Base-by-base conservation (phyloP, 1,140 invertebrate species). In the Neoseiulus cucumeris region DNA sequence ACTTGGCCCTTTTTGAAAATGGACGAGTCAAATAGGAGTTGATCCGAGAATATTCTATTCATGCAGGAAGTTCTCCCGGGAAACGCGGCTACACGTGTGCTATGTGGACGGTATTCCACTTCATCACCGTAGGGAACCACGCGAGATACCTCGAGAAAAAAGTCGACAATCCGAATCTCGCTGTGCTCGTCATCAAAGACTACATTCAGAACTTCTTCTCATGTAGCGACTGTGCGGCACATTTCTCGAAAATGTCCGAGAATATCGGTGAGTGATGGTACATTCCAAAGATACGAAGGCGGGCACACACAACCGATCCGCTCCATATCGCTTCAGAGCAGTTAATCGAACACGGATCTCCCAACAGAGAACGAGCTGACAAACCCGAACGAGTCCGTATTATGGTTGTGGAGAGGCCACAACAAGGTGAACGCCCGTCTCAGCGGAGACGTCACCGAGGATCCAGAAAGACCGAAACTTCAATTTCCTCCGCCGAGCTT, bases 371-470 rank as follows among this genome's bases (percentile, higher is more conserved):
- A 80, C 68, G 80, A 84, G 67, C 83, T 92, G 0, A 76, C 78
- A 25, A 81, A 79, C 45, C 79, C 81, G 67, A 80, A 87, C 64
- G 86, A 90, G 51, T 81, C 84, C 20, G 82, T 96, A 0, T 71
- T 97, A 7, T 98, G 92, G 91, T 75, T 98, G 1, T 99, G 95
- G 95, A 79, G 80, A 65, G 86, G 89, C 1, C 93, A 98, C 73
- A 98, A 98, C 76, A 83, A 85, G 75, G 92, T 91, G 0, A 99
- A 98, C 71, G 33, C 33, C 9, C 33, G 33, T 6, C 9, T 39
- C 4, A 2, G 25, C 73, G 9, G 88, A 0, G 89, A 95, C 74
- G 9, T 9, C n/a, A 44, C 78, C 14, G 65, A 68, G 7, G 76
- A 66, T 7, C 66, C 67, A 80, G 65, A 78, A 76, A 2, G 77